Base-by-base conservation (phyloP, 2,888 invertebrate genomes). In the Drosophila conformis region DNA sequence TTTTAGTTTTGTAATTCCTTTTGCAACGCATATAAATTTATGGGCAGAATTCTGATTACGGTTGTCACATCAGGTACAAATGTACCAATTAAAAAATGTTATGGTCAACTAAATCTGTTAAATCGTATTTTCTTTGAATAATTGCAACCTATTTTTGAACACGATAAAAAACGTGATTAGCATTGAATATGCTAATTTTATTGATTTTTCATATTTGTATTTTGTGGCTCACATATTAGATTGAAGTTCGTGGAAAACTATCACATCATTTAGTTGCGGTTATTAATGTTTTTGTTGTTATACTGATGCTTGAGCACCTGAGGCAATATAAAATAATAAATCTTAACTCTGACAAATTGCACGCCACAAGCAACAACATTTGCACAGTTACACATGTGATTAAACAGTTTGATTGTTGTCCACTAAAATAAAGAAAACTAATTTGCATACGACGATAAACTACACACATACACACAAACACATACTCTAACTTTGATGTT, bases 371-470 rank as follows among this genome's bases (percentile, higher is more conserved):
- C 54, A 48, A 36, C 58, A 40, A 48, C 54, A 61, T 48, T 64
- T 77, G 69, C 78, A 78, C 73, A 68, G 35, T 25, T 68, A 36
- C 21, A 49, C 33, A 62, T 36, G 65, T 73, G 59, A 73, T 57
- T 69, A 65, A 78, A 62, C 38, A 48, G 18, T 42, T 63, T 49
- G 38, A 59, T 48, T 56, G 51, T 49, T 78, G 49, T 64, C 33
- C 61, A 56, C 38, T 56, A 40, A 21, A 61, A 51, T 18, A 54
- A 48, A 57, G 36, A 51, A 61, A 63, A 66, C 65, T 77, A 78
- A 74, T 69, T 69, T 62, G 38, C 69, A 72, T 69, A 63, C 27
- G 56, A 65, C 27, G 59, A n/a, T 29, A 33, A 48, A 31, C 33
- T 18, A 42, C n/a, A 51, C 60, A 68, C 63, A 42, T 58, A 53